Percentiles rank a stretch among this genome's conserved stretches.
phyloP scores from a whole-genome alignment of 2,888 invertebrate genomes.

The Venusia cambrica region DNA sequence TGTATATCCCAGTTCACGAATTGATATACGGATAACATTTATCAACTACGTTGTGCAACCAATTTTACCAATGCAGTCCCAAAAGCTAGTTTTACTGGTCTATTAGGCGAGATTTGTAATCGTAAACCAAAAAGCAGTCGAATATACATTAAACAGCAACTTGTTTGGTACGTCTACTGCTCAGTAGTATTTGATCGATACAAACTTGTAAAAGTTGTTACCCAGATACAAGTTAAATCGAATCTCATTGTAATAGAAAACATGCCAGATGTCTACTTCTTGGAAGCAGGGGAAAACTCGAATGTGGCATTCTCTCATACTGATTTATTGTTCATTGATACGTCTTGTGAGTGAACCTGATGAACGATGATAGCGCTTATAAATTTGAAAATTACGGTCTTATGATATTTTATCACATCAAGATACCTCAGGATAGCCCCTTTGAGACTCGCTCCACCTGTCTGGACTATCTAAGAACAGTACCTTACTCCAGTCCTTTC shows the following conservation, averaged over 20 bases:
- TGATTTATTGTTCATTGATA: not conserved
- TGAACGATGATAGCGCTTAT: too few relatives aligned
- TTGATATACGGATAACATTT: slow-evolving; percentile 8
- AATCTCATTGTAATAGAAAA: slow-evolving; percentile 9
- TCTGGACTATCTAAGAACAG: too few relatives aligned
- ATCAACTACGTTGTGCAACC: slow-evolving; percentile 1
- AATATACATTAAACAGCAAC: slow-evolving; percentile 33
- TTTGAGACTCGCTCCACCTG: too few relatives aligned
- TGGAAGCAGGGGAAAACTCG: not conserved
- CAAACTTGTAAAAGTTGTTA: slow-evolving; percentile 13
- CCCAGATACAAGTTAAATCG: slow-evolving; percentile 11
- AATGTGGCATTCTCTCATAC: not conserved
- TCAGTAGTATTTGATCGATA: slow-evolving; percentile 34
- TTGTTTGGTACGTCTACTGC: slow-evolving; percentile 24
- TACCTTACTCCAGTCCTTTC: too few relatives aligned
- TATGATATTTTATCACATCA: too few relatives aligned
- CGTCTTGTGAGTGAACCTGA: too few relatives aligned
- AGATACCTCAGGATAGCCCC: too few relatives aligned
- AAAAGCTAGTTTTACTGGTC: slow-evolving; percentile 4
- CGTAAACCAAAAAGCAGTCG: slow-evolving; percentile 31
- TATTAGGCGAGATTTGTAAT: slow-evolving; percentile 10
- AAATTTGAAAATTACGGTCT: too few relatives aligned
- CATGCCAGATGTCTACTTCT: not conserved
- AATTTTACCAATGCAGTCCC: slow-evolving; percentile 3
- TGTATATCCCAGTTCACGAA: slow-evolving; percentile 1